These are phyloP conservation scores for Pecten maximus DNA, from an alignment of 2,888 invertebrate species.

Conservation along the genomic window DNA sequence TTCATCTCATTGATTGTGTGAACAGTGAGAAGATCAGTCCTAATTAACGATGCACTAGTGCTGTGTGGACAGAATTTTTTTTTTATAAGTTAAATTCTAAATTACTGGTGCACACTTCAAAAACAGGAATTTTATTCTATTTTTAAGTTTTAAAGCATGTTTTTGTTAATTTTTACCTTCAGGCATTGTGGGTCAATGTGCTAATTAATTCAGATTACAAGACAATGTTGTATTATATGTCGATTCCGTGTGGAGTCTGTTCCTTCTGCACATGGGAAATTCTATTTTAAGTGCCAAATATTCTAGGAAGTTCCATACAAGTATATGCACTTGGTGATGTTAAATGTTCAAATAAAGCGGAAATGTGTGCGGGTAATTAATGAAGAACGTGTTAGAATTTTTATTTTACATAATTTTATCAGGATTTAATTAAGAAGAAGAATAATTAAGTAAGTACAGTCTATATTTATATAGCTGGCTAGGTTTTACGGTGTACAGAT, in stretches of 20 bases:
- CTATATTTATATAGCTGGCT: neutral
- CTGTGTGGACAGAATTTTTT: neutral
- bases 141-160: neutral
- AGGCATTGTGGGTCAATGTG: neutral
- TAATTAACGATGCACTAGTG: neutral
- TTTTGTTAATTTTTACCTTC: neutral
- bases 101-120: neutral
- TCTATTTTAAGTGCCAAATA: neutral
- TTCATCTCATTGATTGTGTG: neutral
- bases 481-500: no score
- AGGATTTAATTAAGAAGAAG: neutral
- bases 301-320: neutral
- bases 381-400: neutral
- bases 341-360: neutral
- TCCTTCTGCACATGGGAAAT: neutral
- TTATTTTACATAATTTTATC: neutral
- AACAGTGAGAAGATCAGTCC: neutral
- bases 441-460: neutral
- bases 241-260: neutral
- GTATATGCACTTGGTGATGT: neutral
- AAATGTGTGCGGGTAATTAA: neutral
- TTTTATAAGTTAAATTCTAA: neutral
- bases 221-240: neutral
- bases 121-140: neutral
- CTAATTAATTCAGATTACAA: neutral